Base-by-base conservation (phyloP, 2,888 invertebrate species). In the Platycheirus rosarum region DNA sequence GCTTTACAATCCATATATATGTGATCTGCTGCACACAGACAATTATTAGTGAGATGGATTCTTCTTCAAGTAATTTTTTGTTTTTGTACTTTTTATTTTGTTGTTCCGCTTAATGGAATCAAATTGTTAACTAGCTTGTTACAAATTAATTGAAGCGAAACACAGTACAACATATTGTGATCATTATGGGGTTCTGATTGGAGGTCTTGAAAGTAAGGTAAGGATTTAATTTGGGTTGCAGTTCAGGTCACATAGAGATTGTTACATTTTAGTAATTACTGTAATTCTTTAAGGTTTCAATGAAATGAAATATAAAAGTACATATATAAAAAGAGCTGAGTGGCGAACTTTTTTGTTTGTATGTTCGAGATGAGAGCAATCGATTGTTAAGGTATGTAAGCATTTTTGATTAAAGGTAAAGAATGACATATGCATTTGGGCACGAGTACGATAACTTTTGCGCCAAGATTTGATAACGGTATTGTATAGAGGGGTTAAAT, bases 81-180 rank as follows among this genome's bases (percentile, higher is more conserved):
- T 37, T 16, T 37, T 57, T 23, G 3, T 4, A 23, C 23, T n/a
- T n/a, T n/a, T n/a, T n/a, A n/a, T 40, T 40, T 73, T 11, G 44
- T 48, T 57, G 69, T 70, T 75, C 60, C 65, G 75, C 80, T 70
- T 75, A 32, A 40, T 16, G 76, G 20, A 23, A 76, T 80, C 60
- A 60, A 80, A 76, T 80, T 80, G 65, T 66, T 70, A 76, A 65
- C 57, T 55, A 77, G 71, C 76, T 82, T 76, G 66, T 82, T 82
- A 77, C 48, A 53, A 82, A 71, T 51, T 82, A 82, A 82, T 82
- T 82, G 80, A 82, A 76, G 77, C 71, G 66, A 44, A 66, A 51
- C 62, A 46, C 68, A 82, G 71, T 68, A 37, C 6, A 57, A 62
- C 16, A 53, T 62, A 57, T 20, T 23, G 23, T 66, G 60, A 46